Conservation (phyloP, 2,797 vertebrate genomes). For the Otolemur crassicaudatus region DNA sequence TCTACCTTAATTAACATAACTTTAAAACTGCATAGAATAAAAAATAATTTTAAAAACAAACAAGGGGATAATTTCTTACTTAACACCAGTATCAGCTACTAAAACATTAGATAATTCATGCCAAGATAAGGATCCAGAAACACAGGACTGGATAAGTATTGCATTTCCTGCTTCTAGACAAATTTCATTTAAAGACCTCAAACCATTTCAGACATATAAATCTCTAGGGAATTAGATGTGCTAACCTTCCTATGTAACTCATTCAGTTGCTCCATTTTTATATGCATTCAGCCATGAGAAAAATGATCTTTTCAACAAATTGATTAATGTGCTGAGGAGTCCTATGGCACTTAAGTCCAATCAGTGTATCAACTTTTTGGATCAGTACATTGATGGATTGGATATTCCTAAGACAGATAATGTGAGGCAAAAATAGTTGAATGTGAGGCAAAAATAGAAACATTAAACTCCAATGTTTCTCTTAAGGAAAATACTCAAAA, state of each 20-base stretch:
- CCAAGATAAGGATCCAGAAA: constrained; percentile 38
- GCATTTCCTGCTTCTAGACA: constrained; percentile 42
- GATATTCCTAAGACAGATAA: constrained; percentile 46
- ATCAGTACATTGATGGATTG: constrained; percentile 65
- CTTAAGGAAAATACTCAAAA: constrained; percentile 58
- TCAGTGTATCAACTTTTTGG: constrained; percentile 68
- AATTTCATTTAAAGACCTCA: constrained; percentile 60
- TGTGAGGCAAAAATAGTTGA: constrained; percentile 56
- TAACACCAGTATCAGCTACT: constrained; percentile 34
- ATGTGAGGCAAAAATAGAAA: constrained; percentile 60
- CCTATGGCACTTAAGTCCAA: constrained; percentile 70
- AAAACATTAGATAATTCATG: constrained; percentile 20
- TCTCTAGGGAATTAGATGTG: constrained; percentile 59
- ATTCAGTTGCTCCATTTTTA: constrained; percentile 70
- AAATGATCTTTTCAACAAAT: constrained; percentile 71
- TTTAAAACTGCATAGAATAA: constrained; percentile 43
- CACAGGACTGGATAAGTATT: neutral
- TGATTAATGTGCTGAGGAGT: constrained; percentile 72
- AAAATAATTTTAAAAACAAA: neutral
- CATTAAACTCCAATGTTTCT: constrained; percentile 40
- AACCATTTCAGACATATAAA: constrained; percentile 58
- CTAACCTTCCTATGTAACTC: constrained; percentile 42
- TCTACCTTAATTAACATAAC: constrained; percentile 24
- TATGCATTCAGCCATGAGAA: constrained; percentile 64
- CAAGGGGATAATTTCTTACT: neutral